These are phyloP conservation scores for Ctenoplectra terminalis DNA, from an alignment of 1,140 invertebrate species.

Conservation along the genomic window DNA sequence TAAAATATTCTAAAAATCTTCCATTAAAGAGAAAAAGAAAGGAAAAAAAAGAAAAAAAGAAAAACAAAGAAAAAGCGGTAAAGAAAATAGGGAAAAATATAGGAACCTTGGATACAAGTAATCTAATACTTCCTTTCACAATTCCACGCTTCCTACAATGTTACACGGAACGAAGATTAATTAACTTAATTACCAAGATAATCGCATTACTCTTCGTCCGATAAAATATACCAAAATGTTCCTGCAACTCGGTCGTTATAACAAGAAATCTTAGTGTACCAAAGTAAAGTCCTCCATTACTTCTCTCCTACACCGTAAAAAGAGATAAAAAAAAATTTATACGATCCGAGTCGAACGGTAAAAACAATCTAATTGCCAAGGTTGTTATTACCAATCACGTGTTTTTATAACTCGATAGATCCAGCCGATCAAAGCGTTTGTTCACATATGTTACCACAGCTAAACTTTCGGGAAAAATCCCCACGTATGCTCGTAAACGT, in stretches of 20 bases:
- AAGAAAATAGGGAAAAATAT: too few species aligned
- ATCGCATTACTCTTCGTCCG: not conserved
- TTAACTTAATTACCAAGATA: not conserved
- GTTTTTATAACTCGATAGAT: not conserved
- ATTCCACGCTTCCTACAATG: not conserved
- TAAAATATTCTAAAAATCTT: too few species aligned
- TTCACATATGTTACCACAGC: not conserved
- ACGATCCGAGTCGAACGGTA: fast-evolving
- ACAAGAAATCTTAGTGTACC: too few species aligned
- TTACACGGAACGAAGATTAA: not conserved
- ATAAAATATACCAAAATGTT: not conserved
- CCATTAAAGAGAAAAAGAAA: too few species aligned
- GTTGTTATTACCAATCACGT: not conserved
- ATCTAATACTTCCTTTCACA: too few species aligned
- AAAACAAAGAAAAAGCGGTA: too few species aligned
- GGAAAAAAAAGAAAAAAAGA: too few species aligned
- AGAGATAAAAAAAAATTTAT: not conserved
- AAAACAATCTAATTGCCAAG: not conserved
- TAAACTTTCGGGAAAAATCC: not conserved
- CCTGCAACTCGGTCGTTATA: not conserved
- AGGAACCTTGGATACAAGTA: too few species aligned
- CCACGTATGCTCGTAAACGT: not conserved
- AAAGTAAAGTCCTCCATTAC: too few species aligned
- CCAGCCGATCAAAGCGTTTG: not conserved
- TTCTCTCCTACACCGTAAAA: too few species aligned